A percentile compares a stretch with the other conserved stretches of the same genome.
phyloP scores from a whole-genome alignment of 1,140 invertebrate genomes.

The Argopecten irradians region DNA sequence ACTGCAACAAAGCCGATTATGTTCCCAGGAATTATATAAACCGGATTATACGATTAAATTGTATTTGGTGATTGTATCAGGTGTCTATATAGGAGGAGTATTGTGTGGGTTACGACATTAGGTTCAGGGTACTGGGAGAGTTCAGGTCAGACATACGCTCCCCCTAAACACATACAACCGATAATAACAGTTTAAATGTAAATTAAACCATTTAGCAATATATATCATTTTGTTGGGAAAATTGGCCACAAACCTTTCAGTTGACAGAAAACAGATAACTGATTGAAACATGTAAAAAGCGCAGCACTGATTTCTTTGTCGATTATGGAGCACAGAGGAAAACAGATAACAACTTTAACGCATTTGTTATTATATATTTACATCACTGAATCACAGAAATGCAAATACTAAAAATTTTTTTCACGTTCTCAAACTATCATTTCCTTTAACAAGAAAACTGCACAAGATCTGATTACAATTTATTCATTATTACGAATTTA shows the following conservation, averaged over 20 bases:
- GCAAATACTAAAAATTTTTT: too few species aligned
- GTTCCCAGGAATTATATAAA: background rate
- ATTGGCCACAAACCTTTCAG: background rate
- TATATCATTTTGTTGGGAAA: constrained; percentile 19
- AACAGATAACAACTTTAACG: background rate
- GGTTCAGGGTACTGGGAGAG: background rate
- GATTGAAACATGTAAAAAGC: background rate
- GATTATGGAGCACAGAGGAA: background rate
- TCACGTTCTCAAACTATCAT: too few species aligned
- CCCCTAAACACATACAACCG: background rate
- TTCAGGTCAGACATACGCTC: background rate
- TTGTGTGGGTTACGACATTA: background rate
- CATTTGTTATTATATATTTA: too few species aligned
- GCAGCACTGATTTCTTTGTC: background rate
- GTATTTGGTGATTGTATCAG: background rate
- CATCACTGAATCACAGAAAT: background rate
- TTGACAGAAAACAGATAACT: constrained; percentile 19
- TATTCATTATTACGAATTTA: background rate
- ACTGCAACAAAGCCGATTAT: background rate
- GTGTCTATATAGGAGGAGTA: background rate
- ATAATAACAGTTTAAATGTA: constrained; percentile 29
- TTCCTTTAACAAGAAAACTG: constrained; percentile 8
- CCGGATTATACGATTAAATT: background rate
- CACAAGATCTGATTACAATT: background rate
- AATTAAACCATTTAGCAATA: constrained; percentile 35